These are phyloP conservation scores for Drosophila arawakana DNA, from an alignment of 1,140 invertebrate species.

Conservation along the genomic window DNA sequence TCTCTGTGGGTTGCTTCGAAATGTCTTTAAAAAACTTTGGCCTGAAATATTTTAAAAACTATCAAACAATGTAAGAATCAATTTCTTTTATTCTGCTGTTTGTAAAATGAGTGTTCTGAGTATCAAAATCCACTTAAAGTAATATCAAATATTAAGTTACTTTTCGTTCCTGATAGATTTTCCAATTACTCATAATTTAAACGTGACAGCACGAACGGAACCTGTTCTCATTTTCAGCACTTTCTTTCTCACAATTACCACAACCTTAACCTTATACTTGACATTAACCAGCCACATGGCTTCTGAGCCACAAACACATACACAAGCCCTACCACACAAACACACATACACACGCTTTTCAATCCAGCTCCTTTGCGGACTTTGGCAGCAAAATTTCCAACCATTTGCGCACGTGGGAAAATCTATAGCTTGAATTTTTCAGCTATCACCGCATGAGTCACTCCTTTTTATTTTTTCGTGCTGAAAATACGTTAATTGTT, in stretches of 20 bases:
- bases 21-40: too few species aligned
- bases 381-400: constrained; percentile 16
- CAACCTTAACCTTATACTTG: constrained; percentile 12
- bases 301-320: background rate
- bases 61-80: too few species aligned
- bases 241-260: constrained; percentile 17
- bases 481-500: constrained; percentile 72
- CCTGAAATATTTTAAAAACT: too few species aligned
- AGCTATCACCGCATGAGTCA: constrained; percentile 64
- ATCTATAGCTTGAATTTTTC: constrained; percentile 55
- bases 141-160: too few species aligned
- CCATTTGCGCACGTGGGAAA: constrained; percentile 61
- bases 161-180: too few species aligned
- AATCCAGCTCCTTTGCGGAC: constrained; percentile 21
- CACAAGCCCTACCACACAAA: background rate
- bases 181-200: background rate
- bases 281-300: constrained; percentile 8
- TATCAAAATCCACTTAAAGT: too few species aligned
- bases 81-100: too few species aligned
- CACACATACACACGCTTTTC: constrained; percentile 8
- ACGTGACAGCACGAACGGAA: background rate
- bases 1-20: too few species aligned
- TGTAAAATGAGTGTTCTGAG: too few species aligned
- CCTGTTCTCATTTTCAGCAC: background rate
- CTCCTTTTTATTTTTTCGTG: constrained; percentile 34